These are phyloP conservation scores for Spongilla lacustris DNA, from an alignment of 37 sponge, comb jelly and placozoan genomes.

Conservation along the genomic window DNA sequence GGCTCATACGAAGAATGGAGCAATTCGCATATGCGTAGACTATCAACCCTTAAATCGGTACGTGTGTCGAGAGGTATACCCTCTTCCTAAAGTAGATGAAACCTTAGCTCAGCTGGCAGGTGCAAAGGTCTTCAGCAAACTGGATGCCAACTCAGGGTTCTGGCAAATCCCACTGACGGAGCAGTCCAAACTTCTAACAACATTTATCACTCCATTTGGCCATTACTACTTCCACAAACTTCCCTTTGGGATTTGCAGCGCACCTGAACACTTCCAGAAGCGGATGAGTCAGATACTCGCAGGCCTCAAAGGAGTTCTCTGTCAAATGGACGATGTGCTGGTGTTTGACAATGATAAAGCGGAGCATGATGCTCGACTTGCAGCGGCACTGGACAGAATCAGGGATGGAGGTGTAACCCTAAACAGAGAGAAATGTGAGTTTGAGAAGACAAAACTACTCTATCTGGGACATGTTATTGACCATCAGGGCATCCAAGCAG, in stretches of 20 bases:
- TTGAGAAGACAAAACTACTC: conserved; percentile 17
- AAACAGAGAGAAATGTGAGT: conserved; percentile 49
- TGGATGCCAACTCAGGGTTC: conserved; percentile 18
- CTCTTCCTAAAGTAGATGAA: conserved; percentile 14
- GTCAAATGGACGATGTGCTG: conserved; percentile 52
- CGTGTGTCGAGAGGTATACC: conserved; percentile 9
- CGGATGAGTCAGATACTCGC: conserved; percentile 14
- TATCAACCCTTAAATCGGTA: conserved; percentile 10
- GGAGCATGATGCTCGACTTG: conserved; percentile 32
- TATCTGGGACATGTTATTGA: conserved; percentile 49
- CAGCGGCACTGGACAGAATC: conserved; percentile 32
- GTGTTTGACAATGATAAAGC: conserved; percentile 26
- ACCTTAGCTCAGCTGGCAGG: conserved; percentile 22
- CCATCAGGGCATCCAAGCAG: conserved; percentile 40
- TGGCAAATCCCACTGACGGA: conserved; percentile 2
- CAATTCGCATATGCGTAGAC: conserved; percentile 43
- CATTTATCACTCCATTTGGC: conserved; percentile 12
- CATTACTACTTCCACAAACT: conserved; percentile 3
- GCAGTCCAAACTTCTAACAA: conserved; percentile 7
- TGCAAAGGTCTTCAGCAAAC: conserved; percentile 22
- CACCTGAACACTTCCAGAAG: conserved; percentile 29
- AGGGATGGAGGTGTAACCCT: conserved; percentile 35
- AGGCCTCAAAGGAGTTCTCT: conserved; percentile 46
- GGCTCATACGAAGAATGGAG: conserved; percentile 22
- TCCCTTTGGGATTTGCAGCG: conserved; percentile 33